phyloP scores from a whole-genome alignment of 2,888 invertebrate species.

The Idaea dimidiata region DNA sequence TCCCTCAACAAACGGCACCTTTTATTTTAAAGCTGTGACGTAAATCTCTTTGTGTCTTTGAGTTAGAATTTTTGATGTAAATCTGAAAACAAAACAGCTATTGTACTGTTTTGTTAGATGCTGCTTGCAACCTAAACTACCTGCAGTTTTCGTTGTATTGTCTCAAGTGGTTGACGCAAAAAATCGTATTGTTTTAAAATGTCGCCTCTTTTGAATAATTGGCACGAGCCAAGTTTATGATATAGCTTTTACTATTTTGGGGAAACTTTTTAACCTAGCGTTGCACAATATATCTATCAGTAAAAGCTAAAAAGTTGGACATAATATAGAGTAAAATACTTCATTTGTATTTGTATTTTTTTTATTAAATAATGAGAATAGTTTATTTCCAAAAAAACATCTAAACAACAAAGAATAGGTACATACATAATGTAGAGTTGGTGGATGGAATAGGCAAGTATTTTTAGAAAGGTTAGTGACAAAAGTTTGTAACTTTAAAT shows the following conservation, averaged over 20 bases:
- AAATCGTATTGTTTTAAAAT: constrained; percentile 15
- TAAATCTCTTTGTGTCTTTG: constrained; percentile 57
- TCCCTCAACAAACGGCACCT: constrained; percentile 66
- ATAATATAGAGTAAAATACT: background rate
- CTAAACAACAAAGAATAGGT: no score
- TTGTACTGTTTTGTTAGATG: constrained; percentile 34
- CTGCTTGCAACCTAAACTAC: constrained; percentile 34
- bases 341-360: no score
- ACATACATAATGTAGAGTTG: no score
- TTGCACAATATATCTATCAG: background rate
- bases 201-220: constrained; percentile 19
- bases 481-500: background rate
- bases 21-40: constrained; percentile 70
- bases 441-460: background rate
- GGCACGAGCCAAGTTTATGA: constrained; percentile 39
- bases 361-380: no score
- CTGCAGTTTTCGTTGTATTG: constrained; percentile 35
- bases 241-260: constrained; percentile 10
- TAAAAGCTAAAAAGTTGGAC: background rate
- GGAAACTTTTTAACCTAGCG: background rate
- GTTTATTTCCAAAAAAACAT: no score
- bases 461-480: background rate
- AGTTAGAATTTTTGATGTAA: constrained; percentile 39
- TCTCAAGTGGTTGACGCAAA: constrained; percentile 40
- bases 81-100: constrained; percentile 42